Conservation (phyloP, 2,797 vertebrate genomes). For the Allobates femoralis region DNA sequence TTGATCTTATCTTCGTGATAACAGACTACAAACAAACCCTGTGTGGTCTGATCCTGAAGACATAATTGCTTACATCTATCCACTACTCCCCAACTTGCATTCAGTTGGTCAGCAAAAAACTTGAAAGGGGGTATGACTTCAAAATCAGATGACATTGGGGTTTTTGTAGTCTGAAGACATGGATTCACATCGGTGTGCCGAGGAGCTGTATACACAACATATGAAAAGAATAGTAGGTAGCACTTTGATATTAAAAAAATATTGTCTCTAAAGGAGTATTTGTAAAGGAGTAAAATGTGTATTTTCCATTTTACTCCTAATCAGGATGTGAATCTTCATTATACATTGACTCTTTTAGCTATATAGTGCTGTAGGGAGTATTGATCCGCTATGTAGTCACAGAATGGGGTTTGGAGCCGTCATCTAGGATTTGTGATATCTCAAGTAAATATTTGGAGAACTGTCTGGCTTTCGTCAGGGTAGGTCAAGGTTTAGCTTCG, state of each 20-base stretch:
- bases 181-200: neutral
- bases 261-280: no score
- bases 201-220: neutral
- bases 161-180: neutral
- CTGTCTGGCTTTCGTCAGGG: conserved; percentile 28
- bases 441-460: conserved; percentile 32
- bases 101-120: neutral
- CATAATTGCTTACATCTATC: neutral
- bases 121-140: neutral
- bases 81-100: neutral
- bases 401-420: conserved; percentile 12
- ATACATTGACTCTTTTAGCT: neutral
- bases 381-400: conserved; percentile 17
- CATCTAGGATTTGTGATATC: conserved; percentile 11
- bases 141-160: neutral
- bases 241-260: no score
- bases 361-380: neutral
- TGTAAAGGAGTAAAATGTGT: no score
- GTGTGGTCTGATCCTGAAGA: neutral
- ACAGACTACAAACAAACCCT: no score
- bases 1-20: no score
- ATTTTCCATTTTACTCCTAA: no score
- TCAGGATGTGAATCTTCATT: conserved; percentile 7
- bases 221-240: no score
- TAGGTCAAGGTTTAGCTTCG: conserved; percentile 28